phyloP scores from a whole-genome alignment of 2,888 invertebrate genomes.

The Acleris holmiana region DNA sequence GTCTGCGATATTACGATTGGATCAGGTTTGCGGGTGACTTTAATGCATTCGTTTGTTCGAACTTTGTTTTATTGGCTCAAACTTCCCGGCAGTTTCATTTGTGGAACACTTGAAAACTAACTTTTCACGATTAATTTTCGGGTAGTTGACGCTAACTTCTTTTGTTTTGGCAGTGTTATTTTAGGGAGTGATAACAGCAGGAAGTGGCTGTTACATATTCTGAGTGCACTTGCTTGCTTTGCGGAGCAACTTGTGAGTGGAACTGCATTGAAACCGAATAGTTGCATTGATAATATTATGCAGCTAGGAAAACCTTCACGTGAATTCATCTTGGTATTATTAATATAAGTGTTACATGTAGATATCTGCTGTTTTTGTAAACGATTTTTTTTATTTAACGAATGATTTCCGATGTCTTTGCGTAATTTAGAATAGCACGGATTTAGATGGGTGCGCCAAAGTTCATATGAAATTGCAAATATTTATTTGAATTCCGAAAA shows the following conservation, averaged over 20 bases:
- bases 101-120: constrained; percentile 53
- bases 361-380: not conserved
- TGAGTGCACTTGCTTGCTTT: constrained; percentile 8
- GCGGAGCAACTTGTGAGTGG: constrained; percentile 5
- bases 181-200: constrained; percentile 8
- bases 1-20: constrained; percentile 83
- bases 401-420: too few relatives aligned
- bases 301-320: not conserved
- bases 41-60: constrained; percentile 83
- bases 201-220: constrained; percentile 2
- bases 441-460: too few relatives aligned
- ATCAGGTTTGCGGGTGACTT: constrained; percentile 79
- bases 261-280: constrained; percentile 1
- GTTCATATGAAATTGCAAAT: too few relatives aligned
- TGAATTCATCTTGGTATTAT: constrained; percentile 5
- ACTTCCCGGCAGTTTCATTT: constrained; percentile 74
- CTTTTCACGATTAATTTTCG: constrained; percentile 42
- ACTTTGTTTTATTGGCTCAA: constrained; percentile 80
- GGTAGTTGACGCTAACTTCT: constrained; percentile 20
- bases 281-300: not conserved
- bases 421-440: too few relatives aligned
- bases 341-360: not conserved
- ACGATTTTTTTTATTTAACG: too few relatives aligned
- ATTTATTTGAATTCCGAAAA: too few relatives aligned
- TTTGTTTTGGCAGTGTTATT: constrained; percentile 22